These are phyloP conservation scores for Leguminivora glycinivorella DNA, from an alignment of 1,140 invertebrate species.

Conservation along the genomic window DNA sequence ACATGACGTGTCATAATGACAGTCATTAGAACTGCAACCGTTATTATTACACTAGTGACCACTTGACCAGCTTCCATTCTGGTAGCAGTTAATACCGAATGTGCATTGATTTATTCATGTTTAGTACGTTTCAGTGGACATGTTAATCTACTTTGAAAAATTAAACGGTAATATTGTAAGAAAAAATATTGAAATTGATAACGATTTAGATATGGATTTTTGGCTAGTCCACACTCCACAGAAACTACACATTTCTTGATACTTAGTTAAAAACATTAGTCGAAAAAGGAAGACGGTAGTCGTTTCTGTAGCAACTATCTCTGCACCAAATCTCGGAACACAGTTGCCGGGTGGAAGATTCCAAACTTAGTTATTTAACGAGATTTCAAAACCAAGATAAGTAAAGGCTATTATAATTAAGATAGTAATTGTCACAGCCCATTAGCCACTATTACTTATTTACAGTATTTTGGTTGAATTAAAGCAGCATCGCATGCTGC, in stretches of 20 bases:
- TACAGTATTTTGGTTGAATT: constrained; percentile 13
- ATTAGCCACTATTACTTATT: constrained; percentile 10
- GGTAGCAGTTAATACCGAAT: neutral
- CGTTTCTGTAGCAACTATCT: no score
- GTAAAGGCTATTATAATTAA: neutral
- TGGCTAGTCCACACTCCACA: no score
- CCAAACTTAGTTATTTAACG: neutral
- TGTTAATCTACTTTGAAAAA: no score
- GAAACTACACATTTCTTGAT: no score
- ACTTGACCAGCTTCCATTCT: neutral
- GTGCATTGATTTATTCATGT: neutral
- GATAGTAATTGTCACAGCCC: neutral
- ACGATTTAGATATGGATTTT: no score
- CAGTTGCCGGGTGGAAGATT: neutral
- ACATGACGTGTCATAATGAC: neutral
- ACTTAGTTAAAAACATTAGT: no score
- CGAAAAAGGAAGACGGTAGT: no score
- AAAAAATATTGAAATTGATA: no score
- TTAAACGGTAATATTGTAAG: no score
- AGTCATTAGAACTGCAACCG: neutral
- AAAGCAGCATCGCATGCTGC: constrained; percentile 1
- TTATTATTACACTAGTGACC: neutral
- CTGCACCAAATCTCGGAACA: neutral
- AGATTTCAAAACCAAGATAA: neutral
- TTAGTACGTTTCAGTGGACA: no score